Evolutionary conservation across 2,888 invertebrate species (phyloP).

Genomic region (Drosophila acutilabella): DNA sequence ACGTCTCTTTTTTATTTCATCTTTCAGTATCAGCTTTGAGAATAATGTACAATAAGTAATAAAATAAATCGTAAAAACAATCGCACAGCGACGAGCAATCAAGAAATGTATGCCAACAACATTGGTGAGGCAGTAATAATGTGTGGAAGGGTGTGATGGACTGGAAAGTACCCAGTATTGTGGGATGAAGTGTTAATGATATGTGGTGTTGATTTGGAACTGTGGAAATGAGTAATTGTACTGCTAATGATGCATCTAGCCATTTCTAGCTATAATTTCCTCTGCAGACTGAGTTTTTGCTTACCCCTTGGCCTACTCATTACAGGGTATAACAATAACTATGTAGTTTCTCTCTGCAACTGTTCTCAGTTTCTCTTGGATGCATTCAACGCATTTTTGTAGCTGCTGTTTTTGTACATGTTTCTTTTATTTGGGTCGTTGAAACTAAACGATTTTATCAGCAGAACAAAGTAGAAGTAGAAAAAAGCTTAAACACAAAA

Average conservation of each 20-base stretch:
- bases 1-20: slow-evolving; percentile 10
- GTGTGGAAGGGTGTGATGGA: background rate
- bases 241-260: no score
- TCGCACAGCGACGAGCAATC: slow-evolving; percentile 31
- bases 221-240: no score
- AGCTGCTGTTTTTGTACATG: slow-evolving; percentile 4
- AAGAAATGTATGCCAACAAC: slow-evolving; percentile 38
- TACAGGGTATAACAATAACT: background rate
- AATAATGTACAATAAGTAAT: slow-evolving; percentile 45
- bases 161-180: background rate
- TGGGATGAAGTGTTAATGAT: background rate
- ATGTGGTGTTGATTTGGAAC: no score
- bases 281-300: no score
- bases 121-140: slow-evolving; percentile 6
- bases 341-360: background rate
- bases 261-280: no score
- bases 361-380: slow-evolving; percentile 2
- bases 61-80: slow-evolving; percentile 59
- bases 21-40: slow-evolving; percentile 51
- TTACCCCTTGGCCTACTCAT: background rate
- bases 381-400: slow-evolving; percentile 39
- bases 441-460: slow-evolving; percentile 54
- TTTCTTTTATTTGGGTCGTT: slow-evolving; percentile 28
- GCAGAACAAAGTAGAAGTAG: slow-evolving; percentile 26
- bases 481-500: slow-evolving; percentile 36